Evolutionary conservation across 2,888 invertebrate species (phyloP).

Genomic region (Horisme vitalbata): DNA sequence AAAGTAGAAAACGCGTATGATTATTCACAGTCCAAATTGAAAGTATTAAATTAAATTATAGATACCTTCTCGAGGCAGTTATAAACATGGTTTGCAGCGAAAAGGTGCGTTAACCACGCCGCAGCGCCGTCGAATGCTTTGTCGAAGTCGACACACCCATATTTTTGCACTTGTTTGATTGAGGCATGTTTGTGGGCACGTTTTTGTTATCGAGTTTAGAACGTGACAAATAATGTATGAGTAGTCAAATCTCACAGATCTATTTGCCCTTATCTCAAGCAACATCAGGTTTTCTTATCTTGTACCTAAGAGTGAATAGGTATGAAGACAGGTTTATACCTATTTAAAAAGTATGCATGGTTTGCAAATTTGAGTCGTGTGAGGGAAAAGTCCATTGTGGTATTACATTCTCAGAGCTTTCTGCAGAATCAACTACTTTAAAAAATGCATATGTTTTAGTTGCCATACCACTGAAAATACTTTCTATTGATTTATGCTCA

Average conservation of each 20-base stretch:
- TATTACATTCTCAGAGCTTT: too few relatives aligned
- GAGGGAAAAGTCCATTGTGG: too few relatives aligned
- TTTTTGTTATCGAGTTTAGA: too few relatives aligned
- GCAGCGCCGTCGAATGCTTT: conserved; percentile 20
- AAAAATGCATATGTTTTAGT: neutral
- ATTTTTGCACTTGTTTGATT: conserved; percentile 30
- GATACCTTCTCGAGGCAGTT: neutral
- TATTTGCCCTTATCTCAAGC: too few relatives aligned
- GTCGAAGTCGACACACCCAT: conserved; percentile 33
- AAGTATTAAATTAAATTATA: neutral
- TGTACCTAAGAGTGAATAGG: too few relatives aligned
- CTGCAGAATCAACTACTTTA: neutral
- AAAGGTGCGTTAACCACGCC: conserved; percentile 12
- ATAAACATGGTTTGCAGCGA: conserved; percentile 6
- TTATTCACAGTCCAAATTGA: neutral
- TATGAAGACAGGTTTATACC: too few relatives aligned
- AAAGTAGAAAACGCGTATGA: neutral
- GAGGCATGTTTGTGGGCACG: conserved; percentile 31
- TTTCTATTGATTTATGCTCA: conserved; percentile 11
- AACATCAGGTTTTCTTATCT: too few relatives aligned
- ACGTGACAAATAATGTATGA: too few relatives aligned
- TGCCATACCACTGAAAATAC: neutral
- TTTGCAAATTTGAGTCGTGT: too few relatives aligned
- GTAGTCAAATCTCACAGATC: too few relatives aligned
- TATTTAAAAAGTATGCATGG: too few relatives aligned